Base-by-base conservation (phyloP, 2,113 vertebrate genomes). In the Epinephelus moara region DNA sequence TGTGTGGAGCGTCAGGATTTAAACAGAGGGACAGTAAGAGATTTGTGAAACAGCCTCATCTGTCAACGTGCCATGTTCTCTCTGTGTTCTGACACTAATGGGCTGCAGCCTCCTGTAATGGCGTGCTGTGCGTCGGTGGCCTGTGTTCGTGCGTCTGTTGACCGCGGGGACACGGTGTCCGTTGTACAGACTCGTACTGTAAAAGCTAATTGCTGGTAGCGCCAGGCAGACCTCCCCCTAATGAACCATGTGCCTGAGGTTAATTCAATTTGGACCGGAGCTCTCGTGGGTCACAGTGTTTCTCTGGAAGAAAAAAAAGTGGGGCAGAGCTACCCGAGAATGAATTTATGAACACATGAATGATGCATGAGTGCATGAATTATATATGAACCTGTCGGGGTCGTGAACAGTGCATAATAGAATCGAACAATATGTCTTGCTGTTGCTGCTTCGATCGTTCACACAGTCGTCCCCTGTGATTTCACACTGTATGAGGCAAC, bases 221-320 rank as follows among this genome's bases (percentile, higher is more conserved):
- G 76, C 77, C 85, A 76, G 70, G 37, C 77, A 30, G 77, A 30
- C 74, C 66, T 25, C 42, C 19, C 19, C n/a, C 50, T 88, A 85
- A 89, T 77, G 50, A 81, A 81, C 77, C 87, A 88, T 74, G 82
- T 67, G 87, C 62, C 82, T 53, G 49, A 78, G 70, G 76, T 77
- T 86, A 80, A 91, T 79, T 80, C 15, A 25, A 78, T 91, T 81
- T 79, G 47, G 13, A 70, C 64, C 2, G 52, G 56, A 71, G 53
- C 69, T 50, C 70, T 71, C 7, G 6, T 4, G 7, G 76, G 82
- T 77, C 78, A 57, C 60, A 25, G 53, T 6, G 23, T 49, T 25
- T 64, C 56, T 83, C 40, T 17, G 40, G 49, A 53, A 12, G 55
- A 68, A 15, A 56, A 61, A 49, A 55, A 8, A 61, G 53, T 47